These are phyloP conservation scores for Petroica traversi DNA, from an alignment of 2,113 vertebrate genomes.

Conservation along the genomic window DNA sequence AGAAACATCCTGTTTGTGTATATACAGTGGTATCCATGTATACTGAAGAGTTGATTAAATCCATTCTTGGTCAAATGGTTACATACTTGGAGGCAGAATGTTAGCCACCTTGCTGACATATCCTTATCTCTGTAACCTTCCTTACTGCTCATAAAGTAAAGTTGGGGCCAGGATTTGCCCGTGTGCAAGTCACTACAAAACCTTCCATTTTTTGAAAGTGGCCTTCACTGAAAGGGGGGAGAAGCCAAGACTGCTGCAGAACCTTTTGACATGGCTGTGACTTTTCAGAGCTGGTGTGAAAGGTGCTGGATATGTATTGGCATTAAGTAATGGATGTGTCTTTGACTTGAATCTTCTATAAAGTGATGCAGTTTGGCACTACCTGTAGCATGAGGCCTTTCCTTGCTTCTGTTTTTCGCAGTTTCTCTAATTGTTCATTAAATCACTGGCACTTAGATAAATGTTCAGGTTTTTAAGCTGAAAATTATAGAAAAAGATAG, in stretches of 20 bases:
- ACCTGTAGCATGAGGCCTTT: not conserved
- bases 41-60: not conserved
- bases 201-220: not conserved
- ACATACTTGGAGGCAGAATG: not conserved
- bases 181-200: not conserved
- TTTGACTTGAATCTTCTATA: not conserved
- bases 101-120: not conserved
- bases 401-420: not conserved
- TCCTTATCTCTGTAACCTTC: not conserved
- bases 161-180: not conserved
- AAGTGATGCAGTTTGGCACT: not conserved
- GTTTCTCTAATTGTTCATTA: not conserved
- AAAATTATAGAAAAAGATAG: not conserved
- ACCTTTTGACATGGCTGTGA: not conserved
- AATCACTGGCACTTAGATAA: not conserved
- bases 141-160: not conserved
- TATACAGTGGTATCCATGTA: fast-evolving
- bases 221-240: not conserved
- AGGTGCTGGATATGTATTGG: not conserved
- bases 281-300: not conserved
- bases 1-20: not conserved
- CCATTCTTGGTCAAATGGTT: not conserved
- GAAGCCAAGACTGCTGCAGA: not conserved
- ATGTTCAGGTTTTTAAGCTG: not conserved
- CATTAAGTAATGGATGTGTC: not conserved